Evolutionary conservation across 2,797 vertebrate species (phyloP).

Genomic region (Clarias platycephalus): DNA sequence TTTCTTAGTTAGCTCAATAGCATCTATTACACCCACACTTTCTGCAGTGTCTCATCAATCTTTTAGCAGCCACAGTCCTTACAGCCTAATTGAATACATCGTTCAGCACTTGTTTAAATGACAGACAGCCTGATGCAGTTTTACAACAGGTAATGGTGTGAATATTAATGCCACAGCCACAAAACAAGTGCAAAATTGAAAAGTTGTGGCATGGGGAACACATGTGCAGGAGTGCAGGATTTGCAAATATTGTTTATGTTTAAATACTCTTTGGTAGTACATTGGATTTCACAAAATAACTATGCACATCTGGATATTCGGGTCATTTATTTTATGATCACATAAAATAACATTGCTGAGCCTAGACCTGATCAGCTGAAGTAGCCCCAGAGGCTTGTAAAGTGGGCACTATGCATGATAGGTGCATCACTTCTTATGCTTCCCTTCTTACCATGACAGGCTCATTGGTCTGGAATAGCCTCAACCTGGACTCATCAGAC

Average conservation of each 20-base stretch:
- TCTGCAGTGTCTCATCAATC: slow-evolving; percentile 44
- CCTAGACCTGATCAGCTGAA: too few species aligned
- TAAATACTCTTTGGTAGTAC: background rate
- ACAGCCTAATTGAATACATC: slow-evolving; percentile 47
- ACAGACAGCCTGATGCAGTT: slow-evolving; percentile 48
- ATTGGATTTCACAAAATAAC: background rate
- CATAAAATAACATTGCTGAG: too few species aligned
- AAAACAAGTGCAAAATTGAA: slow-evolving; percentile 51
- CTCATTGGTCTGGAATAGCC: too few species aligned
- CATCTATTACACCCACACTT: slow-evolving; percentile 30
- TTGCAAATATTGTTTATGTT: background rate
- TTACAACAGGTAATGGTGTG: slow-evolving; percentile 56
- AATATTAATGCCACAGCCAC: slow-evolving; percentile 33
- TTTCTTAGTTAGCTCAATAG: slow-evolving; percentile 26
- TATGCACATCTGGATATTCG: background rate
- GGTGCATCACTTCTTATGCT: too few species aligned
- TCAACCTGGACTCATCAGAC: too few species aligned
- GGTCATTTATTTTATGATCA: too few species aligned
- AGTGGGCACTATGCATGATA: too few species aligned
- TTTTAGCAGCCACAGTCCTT: slow-evolving; percentile 33
- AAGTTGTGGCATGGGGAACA: slow-evolving; percentile 22
- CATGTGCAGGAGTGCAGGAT: background rate
- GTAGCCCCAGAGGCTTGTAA: too few species aligned
- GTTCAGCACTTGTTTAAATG: slow-evolving; percentile 41
- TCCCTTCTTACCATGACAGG: too few species aligned